Base-by-base conservation (phyloP, 2,797 vertebrate genomes). In the Gouania willdenowi region DNA sequence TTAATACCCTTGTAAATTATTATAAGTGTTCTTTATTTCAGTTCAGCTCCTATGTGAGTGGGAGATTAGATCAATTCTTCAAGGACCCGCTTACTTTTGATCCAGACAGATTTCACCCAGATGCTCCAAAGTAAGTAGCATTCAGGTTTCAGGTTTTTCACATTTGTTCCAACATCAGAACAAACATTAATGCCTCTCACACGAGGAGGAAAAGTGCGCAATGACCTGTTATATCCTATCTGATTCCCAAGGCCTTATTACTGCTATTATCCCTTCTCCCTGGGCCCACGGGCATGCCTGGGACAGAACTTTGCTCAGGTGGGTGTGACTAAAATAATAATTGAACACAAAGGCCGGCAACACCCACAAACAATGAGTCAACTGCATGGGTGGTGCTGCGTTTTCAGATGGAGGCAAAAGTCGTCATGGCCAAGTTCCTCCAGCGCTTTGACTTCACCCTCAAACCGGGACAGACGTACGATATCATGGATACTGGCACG, bases 261-360 rank as follows among this genome's bases (percentile, higher is more conserved):
- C 71, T 90, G 88, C 60, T 94, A 95, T 70, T 96, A 86, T 49
- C 94, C 94, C 1, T 97, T 97, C 71, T 73, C 92, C 1, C 75
- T 97, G 27, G 94, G 93, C 1, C 90, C 91, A 11, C 90, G 92
- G 1, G 82, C 91, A 15, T 96, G 94, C 41, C 89, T 97, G 0
- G 94, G 94, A 18, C 74, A 93, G 78, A 85, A 79, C 44, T 95
- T 97, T 75, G 84, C 94, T 48, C 92, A 95, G 91, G 94, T 97
- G 77, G 64, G 85, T 14, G 5, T 8, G 10, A 2, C 5, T 13
- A 12, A 9, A 11, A 6, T 19, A 29, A 26, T 5, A 8, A 9
- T 25, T 37, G 1, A 26, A 13, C 15, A 34, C 11, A 13, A 5
- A 23, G 7, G 24, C 4, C 8, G 1, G 1, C 4, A 19, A 20